Evolutionary conservation across 2,888 invertebrate species (phyloP).

Genomic region (Lagria hirta): DNA sequence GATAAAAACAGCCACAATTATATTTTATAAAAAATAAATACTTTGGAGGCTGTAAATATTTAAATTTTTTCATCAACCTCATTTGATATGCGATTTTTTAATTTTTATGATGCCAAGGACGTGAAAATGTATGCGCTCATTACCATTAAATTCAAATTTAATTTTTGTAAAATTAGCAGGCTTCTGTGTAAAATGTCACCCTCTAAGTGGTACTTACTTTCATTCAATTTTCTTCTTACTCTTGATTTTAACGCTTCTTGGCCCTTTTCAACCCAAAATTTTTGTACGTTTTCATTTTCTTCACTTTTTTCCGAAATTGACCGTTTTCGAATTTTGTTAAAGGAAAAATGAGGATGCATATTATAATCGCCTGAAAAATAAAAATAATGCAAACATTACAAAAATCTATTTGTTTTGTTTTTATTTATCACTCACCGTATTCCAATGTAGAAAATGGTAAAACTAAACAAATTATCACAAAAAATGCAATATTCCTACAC

Average conservation of each 20-base stretch:
- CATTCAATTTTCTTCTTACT: conserved; percentile 31
- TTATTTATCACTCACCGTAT: conserved; percentile 6
- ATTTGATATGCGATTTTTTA: too few relatives aligned
- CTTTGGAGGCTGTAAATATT: too few relatives aligned
- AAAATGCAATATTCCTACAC: conserved; percentile 13
- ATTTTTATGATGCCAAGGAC: too few relatives aligned
- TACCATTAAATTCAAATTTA: too few relatives aligned
- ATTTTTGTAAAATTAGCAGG: too few relatives aligned
- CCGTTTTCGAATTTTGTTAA: conserved; percentile 3
- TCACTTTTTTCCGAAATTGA: not conserved
- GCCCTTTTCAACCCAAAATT: conserved; percentile 38
- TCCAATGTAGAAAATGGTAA: conserved; percentile 4
- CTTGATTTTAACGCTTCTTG: conserved; percentile 31
- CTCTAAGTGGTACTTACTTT: conserved; percentile 33
- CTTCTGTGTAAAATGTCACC: too few relatives aligned
- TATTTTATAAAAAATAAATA: too few relatives aligned
- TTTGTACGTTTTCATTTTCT: conserved; percentile 14
- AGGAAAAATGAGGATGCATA: conserved; percentile 16
- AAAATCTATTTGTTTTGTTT: too few relatives aligned
- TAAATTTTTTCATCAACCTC: too few relatives aligned
- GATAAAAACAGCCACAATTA: too few relatives aligned
- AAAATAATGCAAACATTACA: not conserved
- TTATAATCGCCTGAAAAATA: conserved; percentile 13
- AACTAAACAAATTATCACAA: conserved; percentile 2
- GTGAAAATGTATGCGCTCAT: too few relatives aligned